Percentiles rank a stretch among this genome's conserved stretches.
These are phyloP conservation scores for Lagocephalus sceleratus DNA, from an alignment of 2,797 vertebrate genomes.

Conservation along the genomic window DNA sequence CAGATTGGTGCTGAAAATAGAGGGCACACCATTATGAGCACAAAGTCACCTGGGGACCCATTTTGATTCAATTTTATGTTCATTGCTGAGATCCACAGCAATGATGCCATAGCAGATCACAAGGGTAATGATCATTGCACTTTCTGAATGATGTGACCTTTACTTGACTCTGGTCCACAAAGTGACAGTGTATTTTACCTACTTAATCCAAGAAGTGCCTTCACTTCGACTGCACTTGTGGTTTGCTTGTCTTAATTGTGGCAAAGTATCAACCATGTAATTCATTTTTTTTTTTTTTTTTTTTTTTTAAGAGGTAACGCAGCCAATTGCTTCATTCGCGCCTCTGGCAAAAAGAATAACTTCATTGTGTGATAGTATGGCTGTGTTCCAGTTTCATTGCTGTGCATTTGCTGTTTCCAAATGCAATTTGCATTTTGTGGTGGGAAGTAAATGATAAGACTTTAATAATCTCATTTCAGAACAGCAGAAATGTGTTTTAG, in stretches of 20 bases:
- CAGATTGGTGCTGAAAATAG: slow-evolving; percentile 30
- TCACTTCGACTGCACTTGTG: slow-evolving; percentile 27
- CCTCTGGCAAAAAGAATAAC: slow-evolving; percentile 57
- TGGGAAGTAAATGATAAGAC: slow-evolving; percentile 38
- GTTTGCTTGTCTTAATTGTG: slow-evolving; percentile 42
- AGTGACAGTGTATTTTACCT: background rate
- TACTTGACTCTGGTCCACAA: slow-evolving; percentile 38
- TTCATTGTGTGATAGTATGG: slow-evolving; percentile 41
- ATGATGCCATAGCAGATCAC: slow-evolving; percentile 44
- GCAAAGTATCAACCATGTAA: slow-evolving; percentile 26
- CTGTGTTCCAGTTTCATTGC: slow-evolving; percentile 56
- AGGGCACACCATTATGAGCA: slow-evolving; percentile 29
- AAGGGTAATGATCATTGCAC: slow-evolving; percentile 55
- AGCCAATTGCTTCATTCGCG: slow-evolving; percentile 56
- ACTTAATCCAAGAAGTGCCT: background rate
- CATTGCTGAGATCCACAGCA: slow-evolving; percentile 55
- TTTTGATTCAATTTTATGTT: slow-evolving; percentile 53
- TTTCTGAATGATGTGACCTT: slow-evolving; percentile 49
- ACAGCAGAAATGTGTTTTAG: slow-evolving; percentile 40
- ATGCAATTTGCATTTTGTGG: slow-evolving; percentile 40
- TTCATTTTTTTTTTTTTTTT: slow-evolving; percentile 18
- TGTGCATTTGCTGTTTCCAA: slow-evolving; percentile 38
- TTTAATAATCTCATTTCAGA: slow-evolving; percentile 32
- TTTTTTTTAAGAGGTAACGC: slow-evolving; percentile 40
- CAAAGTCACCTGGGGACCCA: slow-evolving; percentile 55